Base-by-base conservation (phyloP, 2,113 vertebrate species). In the Peromyscus leucopus region DNA sequence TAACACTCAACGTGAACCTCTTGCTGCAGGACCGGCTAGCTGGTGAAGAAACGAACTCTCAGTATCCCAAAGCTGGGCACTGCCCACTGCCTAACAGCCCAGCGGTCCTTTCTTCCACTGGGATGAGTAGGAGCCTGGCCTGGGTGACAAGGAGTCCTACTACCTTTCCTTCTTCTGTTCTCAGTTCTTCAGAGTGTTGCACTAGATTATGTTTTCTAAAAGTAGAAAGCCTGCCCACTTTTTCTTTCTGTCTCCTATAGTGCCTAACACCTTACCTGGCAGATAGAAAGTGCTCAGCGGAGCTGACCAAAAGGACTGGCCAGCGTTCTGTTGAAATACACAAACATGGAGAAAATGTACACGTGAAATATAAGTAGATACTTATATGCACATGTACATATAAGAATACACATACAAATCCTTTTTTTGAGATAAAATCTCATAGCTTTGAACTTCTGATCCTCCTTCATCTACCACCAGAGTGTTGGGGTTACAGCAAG, bases 181-280 rank as follows among this genome's bases (percentile, higher is more conserved):
- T n/a, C 65, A 89, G 89, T 89, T 86, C 39, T 42, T 42, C 0
- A 11, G 59, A 24, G 39, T 21, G 8, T 46, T 8, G 24, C 22
- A 28, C 31, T 21, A 19, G 31, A 82, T 72, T 83, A 72, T 74
- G 46, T 71, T 93, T 96, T 69, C 72, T 80, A 76, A 83, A 89
- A 94, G 46, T 19, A 78, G 91, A 63, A 94, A 82, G 28, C 69
- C 46, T 79, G 46, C 28, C 55, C 83, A 89, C 4, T 83, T 94
- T 94, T 91, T 93, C 86, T 91, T 96, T 93, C 87, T 89, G 71
- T 94, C 74, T 61, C 55, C 72, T 90, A 13, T 7, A 78, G n/a
- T 87, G 63, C 9, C 59, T 51, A 83, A 75, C 78, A 75, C 2
- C 48, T 61, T 65, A 86, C 72, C 78, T 90, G 90, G 61, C 67